A percentile compares a stretch with the other conserved stretches of the same genome.
phyloP scores from a whole-genome alignment of 2,797 vertebrate genomes.

The Notolabrus celidotus region DNA sequence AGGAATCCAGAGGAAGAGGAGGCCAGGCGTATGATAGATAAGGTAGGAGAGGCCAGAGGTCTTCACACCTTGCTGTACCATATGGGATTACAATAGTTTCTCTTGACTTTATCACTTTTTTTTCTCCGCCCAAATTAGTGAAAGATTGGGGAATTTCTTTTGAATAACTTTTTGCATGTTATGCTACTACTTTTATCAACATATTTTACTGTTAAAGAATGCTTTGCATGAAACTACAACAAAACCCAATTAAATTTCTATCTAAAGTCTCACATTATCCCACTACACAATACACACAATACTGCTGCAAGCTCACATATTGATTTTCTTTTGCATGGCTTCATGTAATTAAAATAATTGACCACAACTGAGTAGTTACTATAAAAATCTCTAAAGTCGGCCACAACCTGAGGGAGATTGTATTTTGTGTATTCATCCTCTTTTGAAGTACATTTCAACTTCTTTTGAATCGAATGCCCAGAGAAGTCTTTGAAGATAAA shows the following conservation, averaged over 20 bases:
- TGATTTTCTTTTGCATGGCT: neutral
- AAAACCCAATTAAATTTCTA: too few species aligned
- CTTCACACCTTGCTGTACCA: neutral
- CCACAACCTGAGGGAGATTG: neutral
- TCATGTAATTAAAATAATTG: neutral
- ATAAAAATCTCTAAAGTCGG: neutral
- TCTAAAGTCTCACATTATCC: too few species aligned
- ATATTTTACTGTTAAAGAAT: too few species aligned
- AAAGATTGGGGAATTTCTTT: too few species aligned
- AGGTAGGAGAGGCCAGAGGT: slow-evolving; percentile 83
- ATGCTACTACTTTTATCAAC: too few species aligned
- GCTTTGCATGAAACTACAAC: too few species aligned
- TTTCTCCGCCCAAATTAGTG: neutral
- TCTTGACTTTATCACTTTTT: neutral
- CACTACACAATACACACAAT: neutral
- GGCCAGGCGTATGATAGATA: slow-evolving; percentile 97
- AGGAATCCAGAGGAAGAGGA: slow-evolving; percentile 94
- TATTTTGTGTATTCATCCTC: neutral
- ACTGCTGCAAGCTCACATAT: neutral
- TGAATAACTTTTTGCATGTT: too few species aligned
- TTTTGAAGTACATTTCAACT: neutral
- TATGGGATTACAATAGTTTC: neutral
- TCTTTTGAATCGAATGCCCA: neutral
- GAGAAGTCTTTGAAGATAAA: neutral
- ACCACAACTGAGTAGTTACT: neutral